Conservation (phyloP, 1,140 invertebrate species). For the Polypedilum vanderplanki region DNA sequence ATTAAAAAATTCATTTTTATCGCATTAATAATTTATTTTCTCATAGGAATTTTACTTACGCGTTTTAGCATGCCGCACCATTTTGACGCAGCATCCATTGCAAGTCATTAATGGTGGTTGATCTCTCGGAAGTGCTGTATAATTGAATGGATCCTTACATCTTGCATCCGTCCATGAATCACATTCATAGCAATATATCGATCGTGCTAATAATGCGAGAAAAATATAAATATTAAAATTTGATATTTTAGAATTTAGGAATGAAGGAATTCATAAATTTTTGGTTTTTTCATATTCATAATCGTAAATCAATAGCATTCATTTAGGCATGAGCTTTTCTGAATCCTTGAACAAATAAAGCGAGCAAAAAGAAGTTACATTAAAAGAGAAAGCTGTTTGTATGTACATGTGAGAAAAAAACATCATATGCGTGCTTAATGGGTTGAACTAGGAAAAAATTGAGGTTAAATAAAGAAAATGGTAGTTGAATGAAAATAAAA, state of each 20-base stretch:
- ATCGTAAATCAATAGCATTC: neutral
- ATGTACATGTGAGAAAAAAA: neutral
- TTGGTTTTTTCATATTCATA: neutral
- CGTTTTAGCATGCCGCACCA: constrained; percentile 81
- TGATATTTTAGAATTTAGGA: neutral
- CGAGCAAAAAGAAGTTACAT: constrained; percentile 1
- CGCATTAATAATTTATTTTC: neutral
- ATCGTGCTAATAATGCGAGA: constrained; percentile 54
- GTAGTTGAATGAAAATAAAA: neutral
- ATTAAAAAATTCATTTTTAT: constrained; percentile 7
- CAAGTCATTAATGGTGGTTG: constrained; percentile 78
- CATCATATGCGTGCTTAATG: neutral
- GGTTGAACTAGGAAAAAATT: neutral
- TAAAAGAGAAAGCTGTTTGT: neutral
- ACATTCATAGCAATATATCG: constrained; percentile 89
- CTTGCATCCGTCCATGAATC: constrained; percentile 80
- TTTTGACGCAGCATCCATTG: constrained; percentile 90
- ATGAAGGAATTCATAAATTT: neutral
- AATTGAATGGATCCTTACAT: constrained; percentile 90
- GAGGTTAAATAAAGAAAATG: neutral
- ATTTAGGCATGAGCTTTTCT: constrained; percentile 6
- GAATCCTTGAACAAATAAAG: neutral
- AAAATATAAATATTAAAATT: neutral
- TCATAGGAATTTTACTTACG: constrained; percentile 55
- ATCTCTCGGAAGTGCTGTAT: constrained; percentile 73